Evolutionary conservation across 2,113 vertebrate species (phyloP).

Genomic region (Petromus typicus): DNA sequence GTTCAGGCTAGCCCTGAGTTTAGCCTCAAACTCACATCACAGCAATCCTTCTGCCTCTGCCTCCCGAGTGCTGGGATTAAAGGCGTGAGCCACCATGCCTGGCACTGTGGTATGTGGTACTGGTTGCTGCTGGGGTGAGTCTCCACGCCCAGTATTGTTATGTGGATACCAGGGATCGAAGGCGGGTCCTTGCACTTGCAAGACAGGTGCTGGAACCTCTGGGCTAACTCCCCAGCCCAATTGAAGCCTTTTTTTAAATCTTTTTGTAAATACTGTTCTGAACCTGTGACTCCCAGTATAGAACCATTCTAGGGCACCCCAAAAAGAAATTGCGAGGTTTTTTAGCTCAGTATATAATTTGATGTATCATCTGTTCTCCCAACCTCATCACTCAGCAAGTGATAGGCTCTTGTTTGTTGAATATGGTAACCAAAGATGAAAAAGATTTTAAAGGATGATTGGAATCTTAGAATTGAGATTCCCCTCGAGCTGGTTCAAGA

Average conservation of each 20-base stretch:
- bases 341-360: constrained; percentile 5
- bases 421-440: neutral
- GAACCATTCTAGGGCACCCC: neutral
- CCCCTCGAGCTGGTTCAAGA: neutral
- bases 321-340: constrained; percentile 5
- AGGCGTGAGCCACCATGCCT: no score
- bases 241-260: neutral
- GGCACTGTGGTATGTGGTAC: no score
- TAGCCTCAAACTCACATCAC: no score
- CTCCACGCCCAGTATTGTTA: no score
- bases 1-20: no score
- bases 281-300: neutral
- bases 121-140: no score
- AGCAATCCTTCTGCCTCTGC: no score
- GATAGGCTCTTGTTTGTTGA: neutral
- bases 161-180: no score
- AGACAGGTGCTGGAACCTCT: no score
- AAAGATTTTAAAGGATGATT: neutral
- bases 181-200: no score
- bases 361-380: neutral
- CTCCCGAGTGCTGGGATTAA: no score
- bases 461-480: neutral
- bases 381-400: neutral
- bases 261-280: neutral
- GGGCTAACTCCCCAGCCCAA: no score